These are phyloP conservation scores for Hycleus cichorii DNA, from an alignment of 1,140 invertebrate genomes.

Conservation along the genomic window DNA sequence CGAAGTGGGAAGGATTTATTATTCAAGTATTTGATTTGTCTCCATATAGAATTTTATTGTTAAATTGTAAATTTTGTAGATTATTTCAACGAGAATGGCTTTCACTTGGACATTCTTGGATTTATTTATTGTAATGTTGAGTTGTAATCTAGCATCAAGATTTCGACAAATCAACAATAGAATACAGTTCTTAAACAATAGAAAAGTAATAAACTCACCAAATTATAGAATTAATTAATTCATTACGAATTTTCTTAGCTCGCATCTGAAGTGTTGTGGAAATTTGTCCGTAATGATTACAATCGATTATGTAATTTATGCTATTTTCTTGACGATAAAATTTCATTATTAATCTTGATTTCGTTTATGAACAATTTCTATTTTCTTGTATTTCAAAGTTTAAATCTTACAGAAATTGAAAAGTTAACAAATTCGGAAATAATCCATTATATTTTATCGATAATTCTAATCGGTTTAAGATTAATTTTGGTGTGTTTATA, in stretches of 20 bases:
- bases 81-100: slow-evolving; percentile 1
- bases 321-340: slow-evolving; percentile 1
- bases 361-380: slow-evolving; percentile 9
- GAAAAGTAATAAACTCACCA: background rate
- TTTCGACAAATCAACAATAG: slow-evolving; percentile 2
- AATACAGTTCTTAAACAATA: background rate
- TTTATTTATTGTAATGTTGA: slow-evolving; percentile 3
- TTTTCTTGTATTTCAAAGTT: slow-evolving; percentile 8
- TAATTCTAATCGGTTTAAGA: background rate
- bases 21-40: no score
- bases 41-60: background rate
- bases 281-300: background rate
- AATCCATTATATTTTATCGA: background rate
- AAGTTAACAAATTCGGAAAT: background rate
- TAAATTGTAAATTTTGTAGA: background rate
- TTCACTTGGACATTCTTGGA: slow-evolving; percentile 8
- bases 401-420: background rate
- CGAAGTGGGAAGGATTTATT: background rate
- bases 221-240: background rate
- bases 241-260: background rate
- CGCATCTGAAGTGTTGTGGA: background rate
- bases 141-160: slow-evolving; percentile 1
- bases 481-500: slow-evolving; percentile 2
- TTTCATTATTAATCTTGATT: background rate
- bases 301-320: slow-evolving; percentile 4